A percentile compares a stretch with the other conserved stretches of the same genome.
These are phyloP conservation scores for Lagria hirta DNA, from an alignment of 2,888 invertebrate species.

Conservation along the genomic window DNA sequence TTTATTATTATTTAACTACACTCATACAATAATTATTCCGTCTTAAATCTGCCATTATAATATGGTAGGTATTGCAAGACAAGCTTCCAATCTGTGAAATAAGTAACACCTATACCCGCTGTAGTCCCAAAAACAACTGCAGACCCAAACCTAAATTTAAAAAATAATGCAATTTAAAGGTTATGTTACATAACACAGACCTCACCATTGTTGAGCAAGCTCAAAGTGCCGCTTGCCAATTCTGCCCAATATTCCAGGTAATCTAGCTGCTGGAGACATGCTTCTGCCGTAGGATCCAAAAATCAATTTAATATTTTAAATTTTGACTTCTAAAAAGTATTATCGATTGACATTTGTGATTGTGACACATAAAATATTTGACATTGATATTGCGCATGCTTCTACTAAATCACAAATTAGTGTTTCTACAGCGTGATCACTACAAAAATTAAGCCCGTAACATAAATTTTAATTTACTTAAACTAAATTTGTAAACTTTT, in stretches of 20 bases:
- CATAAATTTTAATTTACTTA: too few species aligned
- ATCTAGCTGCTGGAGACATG: slow-evolving; percentile 7
- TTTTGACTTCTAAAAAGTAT: too few species aligned
- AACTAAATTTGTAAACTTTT: too few species aligned
- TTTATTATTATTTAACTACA: too few species aligned
- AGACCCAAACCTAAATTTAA: slow-evolving; percentile 58
- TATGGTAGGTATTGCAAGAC: slow-evolving; percentile 73
- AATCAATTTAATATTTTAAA: too few species aligned
- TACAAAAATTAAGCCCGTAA: too few species aligned
- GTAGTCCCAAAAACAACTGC: slow-evolving; percentile 66
- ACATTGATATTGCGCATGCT: too few species aligned
- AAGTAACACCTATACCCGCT: slow-evolving; percentile 63
- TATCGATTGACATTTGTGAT: too few species aligned
- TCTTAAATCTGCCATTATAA: slow-evolving; percentile 72
- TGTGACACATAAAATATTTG: too few species aligned
- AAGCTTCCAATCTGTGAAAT: slow-evolving; percentile 79
- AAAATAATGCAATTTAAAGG: slow-evolving; percentile 28
- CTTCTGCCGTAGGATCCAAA: too few species aligned
- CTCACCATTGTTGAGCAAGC: slow-evolving; percentile 56
- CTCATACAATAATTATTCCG: slow-evolving; percentile 39
- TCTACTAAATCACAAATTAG: too few species aligned
- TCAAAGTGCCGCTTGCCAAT: slow-evolving; percentile 66
- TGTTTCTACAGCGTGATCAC: too few species aligned
- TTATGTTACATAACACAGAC: slow-evolving; percentile 46
- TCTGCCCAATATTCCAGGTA: slow-evolving; percentile 29